Conservation (phyloP, 2,888 invertebrate genomes). For the Agrotis exclamationis region DNA sequence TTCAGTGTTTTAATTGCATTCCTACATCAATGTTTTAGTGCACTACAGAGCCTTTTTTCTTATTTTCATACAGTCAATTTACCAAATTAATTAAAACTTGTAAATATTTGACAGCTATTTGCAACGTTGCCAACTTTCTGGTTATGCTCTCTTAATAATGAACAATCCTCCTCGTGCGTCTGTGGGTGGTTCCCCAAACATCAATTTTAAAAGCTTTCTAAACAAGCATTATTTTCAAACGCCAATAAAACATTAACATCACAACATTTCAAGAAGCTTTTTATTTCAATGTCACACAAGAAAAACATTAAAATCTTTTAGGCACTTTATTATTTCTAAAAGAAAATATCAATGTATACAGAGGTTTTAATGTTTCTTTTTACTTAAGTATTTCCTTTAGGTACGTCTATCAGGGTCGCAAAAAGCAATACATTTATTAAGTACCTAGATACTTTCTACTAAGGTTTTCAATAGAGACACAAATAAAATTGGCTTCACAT, state of each 20-base stretch:
- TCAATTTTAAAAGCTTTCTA: conserved; percentile 15
- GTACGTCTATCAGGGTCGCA: background rate
- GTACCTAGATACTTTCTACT: background rate
- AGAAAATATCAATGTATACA: conserved; percentile 5
- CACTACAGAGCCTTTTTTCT: too few species aligned
- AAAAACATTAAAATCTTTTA: background rate
- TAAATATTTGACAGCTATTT: too few species aligned
- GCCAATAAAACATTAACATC: conserved; percentile 6
- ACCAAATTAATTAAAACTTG: too few species aligned
- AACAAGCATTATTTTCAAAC: conserved; percentile 5
- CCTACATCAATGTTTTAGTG: too few species aligned
- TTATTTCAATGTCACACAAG: conserved; percentile 29
- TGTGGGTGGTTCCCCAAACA: conserved; percentile 1
- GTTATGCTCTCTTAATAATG: too few species aligned
- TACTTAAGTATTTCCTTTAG: conserved; percentile 2
- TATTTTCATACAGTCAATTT: too few species aligned
- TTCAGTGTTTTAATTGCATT: too few species aligned
- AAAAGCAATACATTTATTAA: background rate
- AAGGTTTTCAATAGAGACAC: conserved; percentile 5
- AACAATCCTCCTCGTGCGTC: background rate
- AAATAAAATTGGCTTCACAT: background rate
- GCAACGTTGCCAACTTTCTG: too few species aligned
- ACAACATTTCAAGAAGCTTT: conserved; percentile 5
- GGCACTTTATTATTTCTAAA: conserved; percentile 7
- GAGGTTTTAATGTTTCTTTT: background rate